Percentiles rank a stretch among this genome's conserved stretches.
These are phyloP conservation scores for Drosophila micromelanica DNA, from an alignment of 1,140 invertebrate genomes.

Conservation along the genomic window DNA sequence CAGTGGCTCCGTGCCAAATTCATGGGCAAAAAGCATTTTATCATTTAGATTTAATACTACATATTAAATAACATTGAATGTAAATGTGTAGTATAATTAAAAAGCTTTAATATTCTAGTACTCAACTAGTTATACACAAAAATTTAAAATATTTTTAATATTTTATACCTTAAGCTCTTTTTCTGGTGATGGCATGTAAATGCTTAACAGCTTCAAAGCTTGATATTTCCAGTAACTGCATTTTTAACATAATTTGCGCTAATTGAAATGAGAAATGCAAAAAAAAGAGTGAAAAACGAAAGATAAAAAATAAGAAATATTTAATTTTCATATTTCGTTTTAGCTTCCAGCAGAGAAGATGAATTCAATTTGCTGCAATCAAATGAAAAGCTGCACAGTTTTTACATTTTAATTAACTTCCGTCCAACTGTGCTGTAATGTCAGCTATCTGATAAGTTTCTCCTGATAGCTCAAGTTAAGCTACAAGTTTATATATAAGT, in stretches of 20 bases:
- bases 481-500: neutral
- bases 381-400: conserved; percentile 53
- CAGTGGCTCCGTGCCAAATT: too few species aligned
- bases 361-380: conserved; percentile 69
- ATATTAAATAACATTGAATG: too few species aligned
- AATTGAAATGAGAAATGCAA: conserved; percentile 74
- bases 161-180: neutral
- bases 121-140: neutral
- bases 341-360: conserved; percentile 35
- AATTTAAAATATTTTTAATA: neutral
- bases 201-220: neutral
- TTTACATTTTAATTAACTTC: conserved; percentile 36
- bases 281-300: conserved; percentile 40
- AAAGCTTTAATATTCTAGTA: too few species aligned
- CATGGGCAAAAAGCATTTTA: too few species aligned
- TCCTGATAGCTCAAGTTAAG: neutral
- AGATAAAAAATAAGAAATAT: conserved; percentile 39
- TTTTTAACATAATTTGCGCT: conserved; percentile 58
- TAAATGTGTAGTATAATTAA: too few species aligned
- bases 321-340: conserved; percentile 58
- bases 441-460: neutral
- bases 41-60: too few species aligned
- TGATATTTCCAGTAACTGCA: conserved; percentile 44
- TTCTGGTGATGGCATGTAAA: neutral
- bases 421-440: conserved; percentile 7